Evolutionary conservation across 2,888 invertebrate species (phyloP).

Genomic region (Orthosia gothica): DNA sequence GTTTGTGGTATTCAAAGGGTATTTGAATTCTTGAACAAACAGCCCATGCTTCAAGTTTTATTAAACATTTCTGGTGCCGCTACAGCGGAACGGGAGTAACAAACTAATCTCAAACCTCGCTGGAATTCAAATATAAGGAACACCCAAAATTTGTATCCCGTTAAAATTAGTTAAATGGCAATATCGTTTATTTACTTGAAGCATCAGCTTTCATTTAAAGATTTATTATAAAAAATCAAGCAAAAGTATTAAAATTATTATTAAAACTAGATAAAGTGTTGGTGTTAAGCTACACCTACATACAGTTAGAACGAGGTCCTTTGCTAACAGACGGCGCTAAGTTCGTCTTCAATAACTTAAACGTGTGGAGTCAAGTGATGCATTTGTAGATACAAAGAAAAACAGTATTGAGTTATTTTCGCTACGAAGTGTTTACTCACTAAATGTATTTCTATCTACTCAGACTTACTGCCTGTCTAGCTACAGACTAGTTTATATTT

Average conservation of each 20-base stretch:
- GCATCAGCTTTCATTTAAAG: constrained; percentile 39
- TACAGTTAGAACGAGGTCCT: constrained; percentile 52
- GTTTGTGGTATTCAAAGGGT: constrained; percentile 54
- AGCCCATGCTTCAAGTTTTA: constrained; percentile 68
- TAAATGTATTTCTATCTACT: constrained; percentile 74
- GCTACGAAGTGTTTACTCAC: constrained; percentile 59
- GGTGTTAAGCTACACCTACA: constrained; percentile 53
- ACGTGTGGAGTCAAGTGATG: constrained; percentile 53
- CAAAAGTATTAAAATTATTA: constrained; percentile 35
- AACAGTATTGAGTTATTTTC: constrained; percentile 50
- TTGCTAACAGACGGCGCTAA: constrained; percentile 53
- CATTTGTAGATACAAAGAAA: constrained; percentile 53
- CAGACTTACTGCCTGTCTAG: constrained; percentile 74
- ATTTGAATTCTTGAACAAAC: constrained; percentile 62
- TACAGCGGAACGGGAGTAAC: constrained; percentile 1
- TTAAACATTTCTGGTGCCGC: constrained; percentile 42
- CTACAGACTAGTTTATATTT: constrained; percentile 76
- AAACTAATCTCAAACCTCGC: constrained; percentile 41
- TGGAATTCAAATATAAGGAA: constrained; percentile 40
- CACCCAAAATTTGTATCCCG: constrained; percentile 10
- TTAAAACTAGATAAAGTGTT: constrained; percentile 35
- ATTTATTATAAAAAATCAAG: constrained; percentile 19
- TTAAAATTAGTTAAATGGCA: background rate
- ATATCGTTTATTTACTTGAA: constrained; percentile 38
- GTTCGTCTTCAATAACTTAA: constrained; percentile 49